phyloP scores from a whole-genome alignment of 2,888 invertebrate species.

The Dicyrtomina minuta region DNA sequence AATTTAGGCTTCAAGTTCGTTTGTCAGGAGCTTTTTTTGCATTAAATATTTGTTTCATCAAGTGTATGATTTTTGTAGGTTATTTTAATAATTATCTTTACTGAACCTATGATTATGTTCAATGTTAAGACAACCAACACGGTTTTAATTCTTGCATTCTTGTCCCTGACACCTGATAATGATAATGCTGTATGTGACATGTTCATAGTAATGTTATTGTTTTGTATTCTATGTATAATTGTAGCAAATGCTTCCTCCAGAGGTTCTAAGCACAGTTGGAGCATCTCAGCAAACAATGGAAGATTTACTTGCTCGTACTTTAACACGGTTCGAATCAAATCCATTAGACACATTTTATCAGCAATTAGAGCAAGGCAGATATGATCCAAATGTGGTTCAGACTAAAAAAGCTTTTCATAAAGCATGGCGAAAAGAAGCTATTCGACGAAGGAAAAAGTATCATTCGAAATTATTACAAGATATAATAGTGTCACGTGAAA shows the following conservation, averaged over 20 bases:
- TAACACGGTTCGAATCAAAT: slow-evolving; percentile 54
- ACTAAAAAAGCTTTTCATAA: slow-evolving; percentile 45
- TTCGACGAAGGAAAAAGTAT: slow-evolving; percentile 56
- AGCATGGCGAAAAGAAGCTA: slow-evolving; percentile 57
- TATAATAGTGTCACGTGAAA: slow-evolving; percentile 68
- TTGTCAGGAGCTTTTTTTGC: too few relatives aligned
- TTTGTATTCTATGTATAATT: slow-evolving; percentile 6
- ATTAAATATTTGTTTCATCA: too few relatives aligned
- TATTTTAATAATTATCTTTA: too few relatives aligned
- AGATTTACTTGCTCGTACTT: slow-evolving; percentile 43
- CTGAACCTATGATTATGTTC: too few relatives aligned
- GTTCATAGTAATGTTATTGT: too few relatives aligned
- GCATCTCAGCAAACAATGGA: slow-evolving; percentile 45
- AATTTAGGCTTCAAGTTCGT: too few relatives aligned
- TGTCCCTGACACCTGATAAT: too few relatives aligned
- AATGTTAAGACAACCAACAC: too few relatives aligned
- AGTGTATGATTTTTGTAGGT: too few relatives aligned
- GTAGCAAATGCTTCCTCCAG: slow-evolving; percentile 49
- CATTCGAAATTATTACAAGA: slow-evolving; percentile 69
- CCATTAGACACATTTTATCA: slow-evolving; percentile 60
- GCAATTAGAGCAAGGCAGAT: slow-evolving; percentile 66
- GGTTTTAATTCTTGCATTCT: too few relatives aligned
- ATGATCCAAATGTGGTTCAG: slow-evolving; percentile 61
- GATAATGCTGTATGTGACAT: too few relatives aligned
- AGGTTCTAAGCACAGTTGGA: slow-evolving; percentile 38